Evolutionary conservation across 1,140 invertebrate species (phyloP), one percentile per base, ranked within the genome.

Genomic region (Drosophila melanica): DNA sequence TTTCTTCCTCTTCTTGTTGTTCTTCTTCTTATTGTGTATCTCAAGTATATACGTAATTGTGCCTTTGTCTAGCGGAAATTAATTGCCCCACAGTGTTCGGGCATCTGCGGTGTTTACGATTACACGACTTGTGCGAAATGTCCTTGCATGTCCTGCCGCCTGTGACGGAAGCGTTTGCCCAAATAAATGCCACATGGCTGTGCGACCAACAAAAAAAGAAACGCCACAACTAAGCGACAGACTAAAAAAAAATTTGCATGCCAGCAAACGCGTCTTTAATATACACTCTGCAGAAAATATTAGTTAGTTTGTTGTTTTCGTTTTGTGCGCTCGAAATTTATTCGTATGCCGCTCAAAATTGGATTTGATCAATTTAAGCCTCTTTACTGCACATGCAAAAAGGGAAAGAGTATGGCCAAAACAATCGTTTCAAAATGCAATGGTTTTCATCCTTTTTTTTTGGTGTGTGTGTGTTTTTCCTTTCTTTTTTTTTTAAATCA

Each of bases 1-100:
- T 35, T 18, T 41, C 4, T 55, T 70, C 6, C 30, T 54, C n/a
- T 18, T 39, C 30, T 33, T 37, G 20, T 23, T 20, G 12, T 63
- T 59, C 18, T 30, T 59, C 42, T 62, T 16, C 27, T 33, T 10
- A 8, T 27, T 51, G 50, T 47, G 41, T 20, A 68, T 59, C 53
- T 72, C 47, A 69, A 76, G 74, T 60, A 69, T 59, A 70, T 44
- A 68, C 50, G 39, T 44, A 75, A 58, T 53, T 72, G 57, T 47
- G 69, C 65, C 74, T 67, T 87, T 82, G 81, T 87, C 70, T 53
- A 48, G 62, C 79, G 84, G 82, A 86, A 86, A 87, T 86, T 86
- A 86, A 86, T 86, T 86, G 81, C 82, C 82, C 69, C 48, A 9
- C 33, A 57, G 50, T 82, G 80, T 73, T 58, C 64, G 57, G 70